phyloP scores from a whole-genome alignment of 2,888 invertebrate species.

The Idaea biselata region DNA sequence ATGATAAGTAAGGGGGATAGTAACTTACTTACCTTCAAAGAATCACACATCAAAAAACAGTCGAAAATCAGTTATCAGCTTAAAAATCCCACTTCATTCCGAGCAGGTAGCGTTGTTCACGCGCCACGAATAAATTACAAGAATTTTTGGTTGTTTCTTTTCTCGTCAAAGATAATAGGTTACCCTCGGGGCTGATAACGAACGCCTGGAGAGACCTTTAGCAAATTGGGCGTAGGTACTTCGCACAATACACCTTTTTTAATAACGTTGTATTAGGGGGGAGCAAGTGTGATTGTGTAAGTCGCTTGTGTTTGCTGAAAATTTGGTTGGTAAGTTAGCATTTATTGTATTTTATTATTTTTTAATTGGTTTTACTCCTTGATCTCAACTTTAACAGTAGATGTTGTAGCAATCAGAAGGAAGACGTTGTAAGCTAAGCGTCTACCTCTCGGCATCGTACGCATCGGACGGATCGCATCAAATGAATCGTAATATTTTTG shows the following conservation, averaged over 20 bases:
- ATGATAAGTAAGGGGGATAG: no score
- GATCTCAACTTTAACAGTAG: no score
- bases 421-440: no score
- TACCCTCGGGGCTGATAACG: constrained; percentile 63
- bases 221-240: constrained; percentile 26
- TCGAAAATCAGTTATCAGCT: constrained; percentile 9
- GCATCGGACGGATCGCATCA: no score
- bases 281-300: neutral
- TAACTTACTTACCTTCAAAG: neutral
- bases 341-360: neutral
- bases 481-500: no score
- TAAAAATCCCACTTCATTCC: constrained; percentile 12
- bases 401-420: no score
- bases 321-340: neutral
- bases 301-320: neutral
- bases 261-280: neutral
- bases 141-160: constrained; percentile 64
- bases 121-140: constrained; percentile 53
- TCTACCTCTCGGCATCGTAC: no score
- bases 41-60: neutral
- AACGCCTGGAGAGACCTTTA: constrained; percentile 49
- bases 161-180: constrained; percentile 62
- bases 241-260: neutral
- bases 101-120: constrained; percentile 23
- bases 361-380: no score